These are phyloP conservation scores for Meandrina meandrites DNA, from an alignment of 92 coral and sea anemone species.

Conservation along the genomic window DNA sequence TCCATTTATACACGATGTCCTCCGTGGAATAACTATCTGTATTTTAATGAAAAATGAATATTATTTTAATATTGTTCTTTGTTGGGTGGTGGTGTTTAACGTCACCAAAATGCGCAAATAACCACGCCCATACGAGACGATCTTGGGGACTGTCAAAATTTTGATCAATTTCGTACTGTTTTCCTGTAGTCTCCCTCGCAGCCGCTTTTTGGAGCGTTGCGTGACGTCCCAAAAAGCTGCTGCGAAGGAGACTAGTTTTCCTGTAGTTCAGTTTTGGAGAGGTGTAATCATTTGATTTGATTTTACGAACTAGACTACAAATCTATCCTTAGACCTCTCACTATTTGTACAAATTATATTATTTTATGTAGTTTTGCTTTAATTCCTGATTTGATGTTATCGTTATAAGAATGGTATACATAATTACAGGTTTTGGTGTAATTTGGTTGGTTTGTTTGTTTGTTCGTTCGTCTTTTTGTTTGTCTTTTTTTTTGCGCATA, in stretches of 20 bases:
- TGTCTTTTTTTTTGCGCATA: neutral
- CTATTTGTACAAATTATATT: too few relatives aligned
- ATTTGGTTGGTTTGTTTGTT: too few relatives aligned
- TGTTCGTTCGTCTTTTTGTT: too few relatives aligned
- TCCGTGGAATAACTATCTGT: conserved; percentile 42
- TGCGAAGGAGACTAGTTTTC: too few relatives aligned
- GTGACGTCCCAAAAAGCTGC: too few relatives aligned
- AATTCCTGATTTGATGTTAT: too few relatives aligned
- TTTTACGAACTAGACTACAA: neutral
- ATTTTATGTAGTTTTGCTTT: too few relatives aligned
- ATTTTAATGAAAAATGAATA: neutral
- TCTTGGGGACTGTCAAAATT: neutral
- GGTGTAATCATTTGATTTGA: neutral
- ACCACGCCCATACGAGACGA: neutral
- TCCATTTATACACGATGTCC: conserved; percentile 41
- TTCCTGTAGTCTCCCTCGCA: too few relatives aligned
- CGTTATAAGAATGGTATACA: too few relatives aligned
- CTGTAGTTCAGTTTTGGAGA: neutral
- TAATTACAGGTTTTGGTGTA: too few relatives aligned
- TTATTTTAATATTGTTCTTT: neutral
- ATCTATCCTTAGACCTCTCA: too few relatives aligned
- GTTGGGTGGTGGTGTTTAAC: neutral
- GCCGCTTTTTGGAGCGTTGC: too few relatives aligned
- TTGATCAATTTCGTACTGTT: neutral
- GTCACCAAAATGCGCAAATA: neutral